Evolutionary conservation across 2,888 invertebrate genomes (phyloP).

Genomic region (Diaphora mendica): DNA sequence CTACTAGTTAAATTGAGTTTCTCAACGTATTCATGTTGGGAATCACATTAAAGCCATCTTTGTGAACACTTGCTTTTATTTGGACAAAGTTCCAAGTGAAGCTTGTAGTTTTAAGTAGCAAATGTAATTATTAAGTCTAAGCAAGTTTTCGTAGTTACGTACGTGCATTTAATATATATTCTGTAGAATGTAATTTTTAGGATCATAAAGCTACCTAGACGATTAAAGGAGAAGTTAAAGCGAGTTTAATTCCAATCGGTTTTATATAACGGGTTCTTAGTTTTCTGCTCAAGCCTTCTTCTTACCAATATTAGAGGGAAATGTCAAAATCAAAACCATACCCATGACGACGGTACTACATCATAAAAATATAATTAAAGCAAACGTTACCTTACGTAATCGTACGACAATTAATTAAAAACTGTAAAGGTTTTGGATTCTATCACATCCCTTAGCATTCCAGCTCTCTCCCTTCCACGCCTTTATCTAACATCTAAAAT

Average conservation of each 20-base stretch:
- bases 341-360: not conserved
- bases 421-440: not conserved
- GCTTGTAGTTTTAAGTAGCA: conserved; percentile 1
- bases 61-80: conserved; percentile 23
- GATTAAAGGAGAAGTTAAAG: not conserved
- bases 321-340: not conserved
- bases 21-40: conserved; percentile 46
- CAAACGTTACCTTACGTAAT: not conserved
- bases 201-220: not conserved
- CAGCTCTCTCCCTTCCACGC: not conserved
- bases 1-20: conserved; percentile 60
- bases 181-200: not conserved
- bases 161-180: not conserved
- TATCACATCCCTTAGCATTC: not conserved
- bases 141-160: not conserved
- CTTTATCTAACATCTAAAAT: conserved; percentile 4
- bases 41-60: conserved; percentile 50
- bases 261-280: no score
- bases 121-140: not conserved
- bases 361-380: not conserved
- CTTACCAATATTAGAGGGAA: no score
- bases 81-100: conserved; percentile 13
- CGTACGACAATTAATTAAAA: not conserved
- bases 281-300: no score
- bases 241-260: no score